These are phyloP conservation scores for Gisinianus flammeolus DNA, from an alignment of 2,888 invertebrate genomes.

Conservation along the genomic window DNA sequence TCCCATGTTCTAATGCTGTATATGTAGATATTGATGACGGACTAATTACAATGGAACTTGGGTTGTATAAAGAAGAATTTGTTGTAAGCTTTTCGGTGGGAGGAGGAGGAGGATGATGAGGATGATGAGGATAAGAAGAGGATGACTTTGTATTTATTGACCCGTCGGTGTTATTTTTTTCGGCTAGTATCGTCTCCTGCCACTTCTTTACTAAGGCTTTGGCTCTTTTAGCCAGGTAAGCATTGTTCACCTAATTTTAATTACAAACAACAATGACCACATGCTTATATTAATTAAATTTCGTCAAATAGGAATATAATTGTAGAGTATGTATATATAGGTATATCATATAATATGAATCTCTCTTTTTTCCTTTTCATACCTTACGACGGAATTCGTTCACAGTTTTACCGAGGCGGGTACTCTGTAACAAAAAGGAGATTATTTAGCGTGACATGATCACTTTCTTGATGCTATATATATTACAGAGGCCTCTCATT, in stretches of 20 bases:
- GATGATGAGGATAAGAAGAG: neutral
- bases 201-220: constrained; percentile 91
- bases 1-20: neutral
- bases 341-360: too few relatives aligned
- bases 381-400: constrained; percentile 90
- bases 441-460: constrained; percentile 11
- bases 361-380: too few relatives aligned
- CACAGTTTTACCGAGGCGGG: constrained; percentile 90
- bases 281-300: too few relatives aligned
- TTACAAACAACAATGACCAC: too few relatives aligned
- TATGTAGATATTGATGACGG: neutral
- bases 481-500: constrained; percentile 59
- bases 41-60: too few relatives aligned
- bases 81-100: neutral
- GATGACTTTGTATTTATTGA: neutral
- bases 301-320: too few relatives aligned
- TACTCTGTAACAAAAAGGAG: constrained; percentile 71
- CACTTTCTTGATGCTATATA: neutral
- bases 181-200: constrained; percentile 80
- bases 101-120: neutral
- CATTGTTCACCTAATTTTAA: too few relatives aligned
- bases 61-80: too few relatives aligned
- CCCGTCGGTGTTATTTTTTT: neutral
- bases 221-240: constrained; percentile 83
- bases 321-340: too few relatives aligned